Evolutionary conservation across 2,113 vertebrate species (phyloP), one percentile per base, ranked within the genome.

Genomic region (Erythrocercus mccallii): DNA sequence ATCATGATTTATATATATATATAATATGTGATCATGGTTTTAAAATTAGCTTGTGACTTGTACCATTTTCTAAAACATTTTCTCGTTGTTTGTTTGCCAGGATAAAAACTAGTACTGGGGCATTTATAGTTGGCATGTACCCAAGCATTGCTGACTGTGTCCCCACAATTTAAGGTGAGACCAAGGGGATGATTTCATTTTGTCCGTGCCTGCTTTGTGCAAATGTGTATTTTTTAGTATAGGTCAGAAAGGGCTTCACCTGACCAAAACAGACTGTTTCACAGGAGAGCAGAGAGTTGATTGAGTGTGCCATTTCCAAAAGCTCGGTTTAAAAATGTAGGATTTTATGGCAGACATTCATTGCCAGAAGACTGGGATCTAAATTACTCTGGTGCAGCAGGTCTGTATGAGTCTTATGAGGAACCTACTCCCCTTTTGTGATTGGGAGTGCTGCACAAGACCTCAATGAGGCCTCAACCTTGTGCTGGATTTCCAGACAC

Each of bases 391-490:
- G 0, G 37, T 81, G 66, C 47, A 62, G 58, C 22, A 33, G 47
- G 65, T 62, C 35, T 0, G 0, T 33, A 1, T 1, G 5, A 85
- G 58, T 45, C 71, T 62, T 28, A 9, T 0, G 30, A 66, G 76
- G 58, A 44, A 12, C 13, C 4, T 22, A 12, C 12, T 27, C 28
- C 15, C 51, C 13, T 58, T 66, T 40, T 69, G 44, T 66, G 66
- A n/a, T 15, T 54, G 78, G 73, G 42, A 31, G 31, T 7, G 3
- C 78, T 70, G 28, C 58, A 8, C 6, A 8, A 47, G 53, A 61
- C 57, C 25, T 44, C 30, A 81, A 47, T 15, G 65, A 90, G 88
- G 35, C 60, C 28, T 51, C 58, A 86, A 6, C 44, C 40, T 61
- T 13, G 27, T 47, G 35, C 81, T n/a, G 66, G 54, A 24, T 82